Evolutionary conservation across 1,140 invertebrate species (phyloP).

Genomic region (Atopsyche davidsoni): DNA sequence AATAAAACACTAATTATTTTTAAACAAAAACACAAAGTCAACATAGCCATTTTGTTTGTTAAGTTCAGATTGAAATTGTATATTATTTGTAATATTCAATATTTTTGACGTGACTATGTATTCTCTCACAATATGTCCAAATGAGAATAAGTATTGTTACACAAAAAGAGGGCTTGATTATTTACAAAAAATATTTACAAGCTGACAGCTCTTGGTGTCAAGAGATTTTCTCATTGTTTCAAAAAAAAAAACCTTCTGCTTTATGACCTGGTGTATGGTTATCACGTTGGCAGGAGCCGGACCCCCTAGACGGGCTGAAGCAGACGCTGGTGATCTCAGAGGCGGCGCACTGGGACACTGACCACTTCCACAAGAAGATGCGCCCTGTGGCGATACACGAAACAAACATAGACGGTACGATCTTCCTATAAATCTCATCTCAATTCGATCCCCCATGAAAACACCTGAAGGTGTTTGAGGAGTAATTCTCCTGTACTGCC

Average conservation of each 20-base stretch:
- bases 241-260: slow-evolving; percentile 4
- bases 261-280: background rate
- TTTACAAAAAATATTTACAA: no score
- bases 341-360: slow-evolving; percentile 66
- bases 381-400: slow-evolving; percentile 68
- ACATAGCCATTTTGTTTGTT: no score
- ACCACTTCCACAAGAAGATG: slow-evolving; percentile 63
- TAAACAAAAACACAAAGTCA: no score
- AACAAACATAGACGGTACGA: slow-evolving; percentile 57
- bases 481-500: background rate
- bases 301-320: slow-evolving; percentile 46
- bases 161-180: no score
- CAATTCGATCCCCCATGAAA: background rate
- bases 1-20: no score
- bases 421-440: slow-evolving; percentile 7
- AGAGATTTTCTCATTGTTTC: background rate
- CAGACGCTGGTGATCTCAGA: slow-evolving; percentile 75
- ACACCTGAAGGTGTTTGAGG: background rate
- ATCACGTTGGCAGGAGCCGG: slow-evolving; percentile 37
- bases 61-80: no score
- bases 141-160: no score
- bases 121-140: no score
- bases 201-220: background rate
- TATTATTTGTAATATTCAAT: no score
- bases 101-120: no score